These are phyloP conservation scores for Nasonovia ribisnigri DNA, from an alignment of 2,888 invertebrate genomes.

Conservation along the genomic window DNA sequence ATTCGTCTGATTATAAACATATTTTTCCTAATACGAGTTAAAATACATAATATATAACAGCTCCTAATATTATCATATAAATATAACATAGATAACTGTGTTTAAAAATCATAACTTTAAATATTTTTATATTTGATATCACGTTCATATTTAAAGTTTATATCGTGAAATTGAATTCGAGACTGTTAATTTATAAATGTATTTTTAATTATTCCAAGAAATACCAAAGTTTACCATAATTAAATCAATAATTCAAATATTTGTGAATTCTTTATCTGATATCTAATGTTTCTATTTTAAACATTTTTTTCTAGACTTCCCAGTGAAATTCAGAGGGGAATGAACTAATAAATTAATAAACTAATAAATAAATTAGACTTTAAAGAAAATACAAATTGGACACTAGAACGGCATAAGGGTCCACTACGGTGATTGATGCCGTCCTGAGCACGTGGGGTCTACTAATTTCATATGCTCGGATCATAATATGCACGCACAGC, in stretches of 20 bases:
- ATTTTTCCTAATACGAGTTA: not conserved
- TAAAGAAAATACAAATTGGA: constrained; percentile 48
- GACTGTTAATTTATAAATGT: not conserved
- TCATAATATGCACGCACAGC: constrained; percentile 1
- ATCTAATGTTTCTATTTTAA: not conserved
- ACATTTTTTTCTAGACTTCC: not conserved
- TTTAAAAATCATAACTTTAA: not conserved
- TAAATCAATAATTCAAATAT: not conserved
- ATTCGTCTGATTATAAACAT: not conserved
- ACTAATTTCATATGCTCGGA: constrained; percentile 47
- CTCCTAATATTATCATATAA: too few relatives aligned
- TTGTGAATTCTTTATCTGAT: not conserved
- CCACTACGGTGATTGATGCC: constrained; percentile 37
- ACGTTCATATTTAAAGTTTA: not conserved
- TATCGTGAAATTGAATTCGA: not conserved
- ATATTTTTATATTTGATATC: not conserved
- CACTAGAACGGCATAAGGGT: not conserved
- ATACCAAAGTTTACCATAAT: not conserved
- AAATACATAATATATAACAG: too few relatives aligned
- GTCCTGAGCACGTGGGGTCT: constrained; percentile 25
- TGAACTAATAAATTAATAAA: constrained; percentile 35
- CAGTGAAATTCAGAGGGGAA: not conserved
- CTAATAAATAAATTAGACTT: constrained; percentile 34
- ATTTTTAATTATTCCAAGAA: not conserved
- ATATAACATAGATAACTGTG: not conserved